Evolutionary conservation across 1,140 invertebrate genomes (phyloP), one percentile per base, ranked within the genome.

Genomic region (Archivesica marissinica): DNA sequence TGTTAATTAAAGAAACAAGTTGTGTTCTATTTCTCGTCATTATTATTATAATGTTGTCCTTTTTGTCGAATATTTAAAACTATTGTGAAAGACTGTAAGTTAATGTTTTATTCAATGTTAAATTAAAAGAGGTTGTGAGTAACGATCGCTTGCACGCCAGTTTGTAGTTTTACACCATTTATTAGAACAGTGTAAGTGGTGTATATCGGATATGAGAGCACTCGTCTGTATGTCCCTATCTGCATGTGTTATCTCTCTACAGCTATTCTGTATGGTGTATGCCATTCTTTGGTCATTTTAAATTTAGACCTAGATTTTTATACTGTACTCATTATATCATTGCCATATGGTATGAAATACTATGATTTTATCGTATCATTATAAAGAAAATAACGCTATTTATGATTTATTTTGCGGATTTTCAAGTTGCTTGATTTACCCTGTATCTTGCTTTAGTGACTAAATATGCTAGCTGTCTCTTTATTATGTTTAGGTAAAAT

Each of bases 261-360:
- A 39, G 38, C 39, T 47, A 30, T 20, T 39, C 38, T 28, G 33
- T 25, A 47, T 70, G 0, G 25, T 23, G 41, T 44, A 41, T 20
- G 33, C 2, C 47, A 6, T 70, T 23, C 9, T 47, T 11, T 23
- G 66, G 39, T 70, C 66, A 70, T 70, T 70, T 70, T 70, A 70
- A 70, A 17, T 47, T 33, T 70, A 70, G 66, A 47, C 66, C 35
- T 70, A 70, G 66, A 66, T 38, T 38, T 47, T 44, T 70, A 44
- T 70, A 44, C 39, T 70, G 20, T 70, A 70, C 39, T 70, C 39
- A 47, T 25, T 23, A 1, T 38, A 17, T 39, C 11, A 11, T 25
- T 7, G 9, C 4, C 66, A 70, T 70, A 39, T 47, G 39, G 66
- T 70, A 70, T 70, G 39, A 70, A 70, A 70, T 70, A 70, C 66